These are phyloP conservation scores for Lucilia sericata DNA, from an alignment of 1,140 invertebrate species.

Conservation along the genomic window DNA sequence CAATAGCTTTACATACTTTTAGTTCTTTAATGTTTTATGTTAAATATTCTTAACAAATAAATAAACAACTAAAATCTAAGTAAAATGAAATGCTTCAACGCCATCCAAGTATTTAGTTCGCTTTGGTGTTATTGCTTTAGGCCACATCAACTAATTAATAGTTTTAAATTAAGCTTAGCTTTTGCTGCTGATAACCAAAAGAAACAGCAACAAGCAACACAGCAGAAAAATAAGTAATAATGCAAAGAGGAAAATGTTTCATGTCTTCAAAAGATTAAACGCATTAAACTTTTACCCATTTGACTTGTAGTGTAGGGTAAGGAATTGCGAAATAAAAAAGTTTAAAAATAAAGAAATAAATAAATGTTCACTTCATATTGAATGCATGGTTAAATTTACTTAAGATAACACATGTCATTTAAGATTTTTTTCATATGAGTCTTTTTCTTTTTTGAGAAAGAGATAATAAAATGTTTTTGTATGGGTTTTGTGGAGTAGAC, in stretches of 20 bases:
- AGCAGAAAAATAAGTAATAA: too few species aligned
- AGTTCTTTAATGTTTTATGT: too few species aligned
- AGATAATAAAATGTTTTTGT: neutral
- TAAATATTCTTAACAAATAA: too few species aligned
- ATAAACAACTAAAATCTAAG: neutral
- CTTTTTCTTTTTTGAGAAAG: neutral
- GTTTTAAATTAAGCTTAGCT: slow-evolving; percentile 10
- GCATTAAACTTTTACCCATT: slow-evolving; percentile 16
- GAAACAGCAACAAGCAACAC: neutral
- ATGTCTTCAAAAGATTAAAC: slow-evolving; percentile 6
- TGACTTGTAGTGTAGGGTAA: neutral
- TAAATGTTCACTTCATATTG: slow-evolving; percentile 15
- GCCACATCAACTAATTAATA: slow-evolving; percentile 9
- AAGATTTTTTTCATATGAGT: neutral
- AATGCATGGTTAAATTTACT: slow-evolving; percentile 25
- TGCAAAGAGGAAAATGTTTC: neutral
- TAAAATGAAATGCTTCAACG: neutral
- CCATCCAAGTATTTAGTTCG: neutral
- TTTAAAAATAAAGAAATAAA: neutral
- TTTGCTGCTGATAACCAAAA: neutral
- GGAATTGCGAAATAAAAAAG: neutral
- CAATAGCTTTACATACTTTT: neutral
- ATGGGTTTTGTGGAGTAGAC: neutral
- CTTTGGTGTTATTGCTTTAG: neutral
- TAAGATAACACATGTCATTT: slow-evolving; percentile 39